Percentiles rank a stretch among this genome's conserved stretches.
Evolutionary conservation across 2,113 vertebrate species (phyloP).

Genomic region (Willisornis vidua): DNA sequence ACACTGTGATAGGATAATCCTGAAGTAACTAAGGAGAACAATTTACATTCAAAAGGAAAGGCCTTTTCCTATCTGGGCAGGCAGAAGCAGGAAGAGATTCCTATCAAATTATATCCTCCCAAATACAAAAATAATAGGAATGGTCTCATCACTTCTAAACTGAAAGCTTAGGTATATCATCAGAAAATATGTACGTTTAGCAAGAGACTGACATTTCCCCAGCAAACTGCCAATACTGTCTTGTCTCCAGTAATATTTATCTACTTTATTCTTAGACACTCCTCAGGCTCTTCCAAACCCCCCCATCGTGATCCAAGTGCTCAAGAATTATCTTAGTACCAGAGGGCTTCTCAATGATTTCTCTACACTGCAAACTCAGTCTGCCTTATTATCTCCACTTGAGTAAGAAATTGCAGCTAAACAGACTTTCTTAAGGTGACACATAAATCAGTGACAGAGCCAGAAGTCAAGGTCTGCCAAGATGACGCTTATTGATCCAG

Average conservation of each 20-base stretch:
- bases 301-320: background rate
- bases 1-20: background rate
- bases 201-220: background rate
- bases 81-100: background rate
- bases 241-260: background rate
- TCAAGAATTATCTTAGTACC: conserved; percentile 16
- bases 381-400: conserved; percentile 38
- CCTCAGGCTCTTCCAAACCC: background rate
- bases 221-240: background rate
- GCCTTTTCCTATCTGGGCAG: background rate
- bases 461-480: conserved; percentile 29
- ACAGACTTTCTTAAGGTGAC: conserved; percentile 36
- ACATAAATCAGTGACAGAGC: background rate
- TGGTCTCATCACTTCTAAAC: background rate
- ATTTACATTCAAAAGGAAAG: background rate
- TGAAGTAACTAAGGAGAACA: background rate
- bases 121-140: background rate
- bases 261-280: background rate
- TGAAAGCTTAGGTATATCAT: background rate
- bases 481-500: background rate
- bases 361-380: background rate
- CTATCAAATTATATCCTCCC: background rate
- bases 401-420: conserved; percentile 20
- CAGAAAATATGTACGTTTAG: background rate
- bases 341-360: conserved; percentile 2